Evolutionary conservation across 2,888 invertebrate species (phyloP), one percentile per base, ranked within the genome.

Genomic region (Lumbricus terrestris): DNA sequence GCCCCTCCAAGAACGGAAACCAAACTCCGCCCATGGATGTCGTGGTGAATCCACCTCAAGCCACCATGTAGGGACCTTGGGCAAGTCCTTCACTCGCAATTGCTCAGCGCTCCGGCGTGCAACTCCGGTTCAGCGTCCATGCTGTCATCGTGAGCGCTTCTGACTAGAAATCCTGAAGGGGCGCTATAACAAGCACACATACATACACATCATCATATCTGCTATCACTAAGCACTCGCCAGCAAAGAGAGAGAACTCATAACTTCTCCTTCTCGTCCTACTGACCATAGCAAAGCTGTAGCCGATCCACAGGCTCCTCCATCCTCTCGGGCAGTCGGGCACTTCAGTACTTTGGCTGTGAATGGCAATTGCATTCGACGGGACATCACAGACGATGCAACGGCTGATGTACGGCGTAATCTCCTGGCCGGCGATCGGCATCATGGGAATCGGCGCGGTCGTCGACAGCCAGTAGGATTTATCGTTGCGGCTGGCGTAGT

Each of bases 401-500:
- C 98, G 97, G 93, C 98, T 99, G 92, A 95, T 94, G 93, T 94
- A 95, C 93, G 97, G 96, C 91, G 97, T 96, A 88, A 98, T 97
- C 94, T 98, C 97, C 3, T 92, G 91, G 35, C 94, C 94, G 15
- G 92, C 91, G n/a, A 94, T 88, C 8, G 97, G 97, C 98, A 99
- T 98, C 95, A 97, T 96, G 23, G 93, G 93, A 96, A 97, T 97
- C 0, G 98, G 97, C 97, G 98, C 98, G 0, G 97, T 97, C 15
- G 99, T 99, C 37, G 98, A 97, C 34, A 99, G 96, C 99, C 99
- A 99, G 95, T 98, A 98, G 94, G 98, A 98, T 96, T 98, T 98
- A 94, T 99, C 99, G 95, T 98, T 99, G 91, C 98, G 96, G 94
- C 97, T 97, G 2, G 98, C 98, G 94, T 98, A 98, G 95, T 98